Evolutionary conservation across 92 coral and sea anemone species (phyloP).

Genomic region (Zoanthus solanderi): DNA sequence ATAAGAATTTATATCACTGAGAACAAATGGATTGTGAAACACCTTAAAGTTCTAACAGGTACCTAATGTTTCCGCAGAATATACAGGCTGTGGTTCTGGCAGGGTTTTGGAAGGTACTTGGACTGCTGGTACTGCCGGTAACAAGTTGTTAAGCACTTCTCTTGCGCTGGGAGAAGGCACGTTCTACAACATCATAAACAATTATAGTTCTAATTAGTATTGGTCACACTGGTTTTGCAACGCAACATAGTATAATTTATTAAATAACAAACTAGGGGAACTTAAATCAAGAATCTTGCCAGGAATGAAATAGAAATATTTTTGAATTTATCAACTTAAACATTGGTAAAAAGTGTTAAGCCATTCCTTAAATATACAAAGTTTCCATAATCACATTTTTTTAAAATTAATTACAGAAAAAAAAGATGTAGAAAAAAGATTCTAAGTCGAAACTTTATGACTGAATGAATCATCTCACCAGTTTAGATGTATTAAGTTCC

Average conservation of each 20-base stretch:
- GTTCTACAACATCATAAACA: slow-evolving; percentile 16
- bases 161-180: slow-evolving; percentile 67
- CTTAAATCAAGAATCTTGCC: no score
- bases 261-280: no score
- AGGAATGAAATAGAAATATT: no score
- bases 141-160: slow-evolving; percentile 74
- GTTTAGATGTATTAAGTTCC: slow-evolving; percentile 85
- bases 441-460: not conserved
- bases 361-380: no score
- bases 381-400: no score
- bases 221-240: no score
- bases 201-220: not conserved
- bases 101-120: slow-evolving; percentile 27
- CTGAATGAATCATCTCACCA: slow-evolving; percentile 56
- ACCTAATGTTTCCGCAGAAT: slow-evolving; percentile 34
- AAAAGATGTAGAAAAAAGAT: not conserved
- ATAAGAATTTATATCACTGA: not conserved
- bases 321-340: no score
- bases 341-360: no score
- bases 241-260: no score
- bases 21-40: not conserved
- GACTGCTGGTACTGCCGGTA: slow-evolving; percentile 64
- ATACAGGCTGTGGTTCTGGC: slow-evolving; percentile 42
- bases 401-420: no score
- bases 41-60: not conserved